Base-by-base conservation (phyloP, 2,797 vertebrate genomes). In the Poecilia picta region DNA sequence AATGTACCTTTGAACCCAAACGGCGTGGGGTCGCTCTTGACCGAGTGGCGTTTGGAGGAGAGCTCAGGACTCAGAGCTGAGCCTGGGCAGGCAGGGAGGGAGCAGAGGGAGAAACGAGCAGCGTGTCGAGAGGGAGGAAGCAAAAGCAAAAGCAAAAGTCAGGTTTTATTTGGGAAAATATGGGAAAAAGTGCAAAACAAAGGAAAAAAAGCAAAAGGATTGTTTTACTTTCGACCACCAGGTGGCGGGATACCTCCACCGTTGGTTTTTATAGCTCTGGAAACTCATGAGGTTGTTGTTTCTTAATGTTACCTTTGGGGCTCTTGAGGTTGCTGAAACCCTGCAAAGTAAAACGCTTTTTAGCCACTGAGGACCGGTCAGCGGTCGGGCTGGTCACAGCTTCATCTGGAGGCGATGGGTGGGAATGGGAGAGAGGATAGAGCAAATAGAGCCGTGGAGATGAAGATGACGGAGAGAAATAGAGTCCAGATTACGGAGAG, bases 1-100 rank as follows among this genome's bases (percentile, higher is more conserved):
- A 39, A 10, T 92, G 76, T 95, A 98, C 97, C 97, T 98, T 96
- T 97, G 89, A 97, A 93, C 93, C 97, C 97, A 94, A 97, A 95
- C 57, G 98, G 98, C 47, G 97, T 97, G 82, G 97, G 97, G 91
- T 99, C 97, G 90, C 98, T 98, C 96, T 97, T 98, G 94, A 98
- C 96, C 96, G 96, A 95, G 6, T 97, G 97, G 41, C 96, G 96
- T 94, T 98, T 98, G 95, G 96, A 88, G 95, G 95, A 94, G 92
- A 96, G 97, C 94, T 98, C 97, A 68, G 97, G 96, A 89, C 97
- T 97, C 94, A 96, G 92, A 91, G 96, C 95, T 88, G 97, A 96
- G 90, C 96, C 97, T 97, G 96, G 79, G 83, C 84, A 59, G 25
- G n/a, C 72, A 13, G 72, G 64, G 31, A 57, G 72, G 36, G 55